A percentile compares a stretch with the other conserved stretches of the same genome.
phyloP scores from a whole-genome alignment of 2,113 vertebrate genomes.

The Oreochromis tanganicae region DNA sequence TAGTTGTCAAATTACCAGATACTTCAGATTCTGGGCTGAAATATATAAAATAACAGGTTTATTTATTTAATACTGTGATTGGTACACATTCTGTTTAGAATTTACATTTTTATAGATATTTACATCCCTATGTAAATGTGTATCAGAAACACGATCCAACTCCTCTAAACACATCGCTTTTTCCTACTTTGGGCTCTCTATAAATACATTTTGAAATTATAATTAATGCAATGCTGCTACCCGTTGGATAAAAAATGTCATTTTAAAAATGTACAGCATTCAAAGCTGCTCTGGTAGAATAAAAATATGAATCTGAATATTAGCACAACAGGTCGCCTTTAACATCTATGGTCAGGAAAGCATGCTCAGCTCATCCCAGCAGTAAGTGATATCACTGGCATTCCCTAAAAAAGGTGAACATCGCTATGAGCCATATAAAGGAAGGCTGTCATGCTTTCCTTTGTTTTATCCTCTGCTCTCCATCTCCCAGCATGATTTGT shows the following conservation, averaged over 20 bases:
- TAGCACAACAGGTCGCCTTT: neutral
- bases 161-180: neutral
- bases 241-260: neutral
- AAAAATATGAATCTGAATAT: neutral
- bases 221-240: neutral
- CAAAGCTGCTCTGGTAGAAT: neutral
- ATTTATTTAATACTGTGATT: rapidly evolving
- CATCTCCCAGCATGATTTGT: neutral
- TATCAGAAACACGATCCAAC: neutral
- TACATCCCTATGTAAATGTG: neutral
- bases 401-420: neutral
- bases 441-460: neutral
- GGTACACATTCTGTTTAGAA: neutral
- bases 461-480: neutral
- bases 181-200: neutral
- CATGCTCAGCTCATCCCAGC: neutral
- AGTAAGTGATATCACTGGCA: neutral
- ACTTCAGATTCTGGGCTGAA: neutral
- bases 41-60: neutral
- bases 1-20: neutral
- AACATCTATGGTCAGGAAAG: neutral
- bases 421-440: neutral
- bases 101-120: rapidly evolving
- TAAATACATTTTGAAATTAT: neutral
- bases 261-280: neutral